Evolutionary conservation across 2,113 vertebrate genomes (phyloP).

Genomic region (Pachycephala philippinensis): DNA sequence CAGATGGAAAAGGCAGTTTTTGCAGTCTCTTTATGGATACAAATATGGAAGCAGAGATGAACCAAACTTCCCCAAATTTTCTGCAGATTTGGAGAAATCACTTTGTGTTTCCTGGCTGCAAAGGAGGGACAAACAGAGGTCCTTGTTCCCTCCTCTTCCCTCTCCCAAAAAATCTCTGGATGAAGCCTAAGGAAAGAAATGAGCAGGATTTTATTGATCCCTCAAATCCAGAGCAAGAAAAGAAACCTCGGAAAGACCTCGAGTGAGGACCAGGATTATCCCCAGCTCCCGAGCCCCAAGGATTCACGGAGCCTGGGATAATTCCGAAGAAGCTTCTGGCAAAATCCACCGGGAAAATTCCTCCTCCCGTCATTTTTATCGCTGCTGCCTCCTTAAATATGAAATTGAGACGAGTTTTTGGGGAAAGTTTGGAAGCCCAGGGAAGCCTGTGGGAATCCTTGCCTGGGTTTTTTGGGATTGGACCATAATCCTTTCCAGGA

Average conservation of each 20-base stretch:
- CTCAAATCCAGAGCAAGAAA: not conserved
- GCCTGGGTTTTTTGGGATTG: not conserved
- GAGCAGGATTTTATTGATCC: not conserved
- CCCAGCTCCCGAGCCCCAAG: not conserved
- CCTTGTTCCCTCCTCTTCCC: not conserved
- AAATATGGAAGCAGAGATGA: not conserved
- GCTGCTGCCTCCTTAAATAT: not conserved
- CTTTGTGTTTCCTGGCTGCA: fast-evolving
- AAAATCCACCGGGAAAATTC: not conserved
- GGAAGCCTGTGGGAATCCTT: not conserved
- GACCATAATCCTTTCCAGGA: not conserved
- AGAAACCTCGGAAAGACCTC: not conserved
- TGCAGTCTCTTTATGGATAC: not conserved
- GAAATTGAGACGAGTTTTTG: not conserved
- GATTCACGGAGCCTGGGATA: not conserved
- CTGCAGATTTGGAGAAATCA: not conserved
- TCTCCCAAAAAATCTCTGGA: not conserved
- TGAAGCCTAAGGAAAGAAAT: not conserved
- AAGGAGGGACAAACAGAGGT: not conserved
- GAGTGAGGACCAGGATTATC: not conserved
- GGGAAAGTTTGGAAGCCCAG: not conserved
- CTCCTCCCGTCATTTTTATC: not conserved
- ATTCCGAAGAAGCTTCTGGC: not conserved
- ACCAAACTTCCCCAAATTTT: not conserved
- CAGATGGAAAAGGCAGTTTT: not conserved